These are phyloP conservation scores for Natrix natrix DNA, from an alignment of 2,797 vertebrate genomes.

Conservation along the genomic window DNA sequence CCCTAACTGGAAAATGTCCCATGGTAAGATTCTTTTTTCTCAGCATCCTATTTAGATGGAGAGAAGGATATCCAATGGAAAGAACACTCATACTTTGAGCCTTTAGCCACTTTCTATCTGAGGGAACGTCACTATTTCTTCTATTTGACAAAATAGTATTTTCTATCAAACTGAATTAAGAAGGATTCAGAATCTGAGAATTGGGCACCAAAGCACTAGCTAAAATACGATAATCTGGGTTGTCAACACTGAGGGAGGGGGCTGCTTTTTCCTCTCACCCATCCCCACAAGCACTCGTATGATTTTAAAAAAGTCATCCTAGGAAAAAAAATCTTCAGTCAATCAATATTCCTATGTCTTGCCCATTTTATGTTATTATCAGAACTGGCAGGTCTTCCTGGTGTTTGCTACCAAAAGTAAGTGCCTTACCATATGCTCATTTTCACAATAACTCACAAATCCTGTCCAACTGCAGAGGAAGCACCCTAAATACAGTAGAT, in stretches of 20 bases:
- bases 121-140: not conserved
- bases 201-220: not conserved
- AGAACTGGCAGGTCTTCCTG: not conserved
- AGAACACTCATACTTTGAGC: not conserved
- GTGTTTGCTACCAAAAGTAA: not conserved
- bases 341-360: not conserved
- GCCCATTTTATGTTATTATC: not conserved
- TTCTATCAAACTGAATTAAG: not conserved
- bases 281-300: not conserved
- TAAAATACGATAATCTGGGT: not conserved
- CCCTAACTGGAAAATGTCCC: not conserved
- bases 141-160: not conserved
- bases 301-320: not conserved
- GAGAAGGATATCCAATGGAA: not conserved
- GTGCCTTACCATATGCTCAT: not conserved
- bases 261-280: not conserved
- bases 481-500: constrained; percentile 6
- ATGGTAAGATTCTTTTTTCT: not conserved
- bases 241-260: not conserved
- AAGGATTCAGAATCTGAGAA: not conserved
- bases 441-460: not conserved
- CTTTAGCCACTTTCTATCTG: not conserved
- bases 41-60: not conserved
- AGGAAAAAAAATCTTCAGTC: not conserved
- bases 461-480: not conserved